A percentile compares a stretch with the other conserved stretches of the same genome.
Evolutionary conservation across 1,140 invertebrate species (phyloP).

Genomic region (Macrobrachium nipponense): DNA sequence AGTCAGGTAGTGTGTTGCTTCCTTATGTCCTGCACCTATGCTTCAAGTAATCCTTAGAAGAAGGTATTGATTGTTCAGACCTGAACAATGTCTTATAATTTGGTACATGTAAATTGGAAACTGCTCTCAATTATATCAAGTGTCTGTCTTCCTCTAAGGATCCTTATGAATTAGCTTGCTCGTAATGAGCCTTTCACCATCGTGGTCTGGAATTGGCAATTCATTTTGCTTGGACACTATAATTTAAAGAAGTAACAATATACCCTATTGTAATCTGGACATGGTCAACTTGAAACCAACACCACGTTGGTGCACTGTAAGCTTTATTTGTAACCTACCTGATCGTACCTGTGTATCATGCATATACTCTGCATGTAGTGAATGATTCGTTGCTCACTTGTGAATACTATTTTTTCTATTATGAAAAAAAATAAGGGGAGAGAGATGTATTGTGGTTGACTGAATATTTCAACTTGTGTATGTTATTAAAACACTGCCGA

Average conservation of each 20-base stretch:
- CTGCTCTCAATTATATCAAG: not conserved
- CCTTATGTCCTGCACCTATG: conserved; percentile 34
- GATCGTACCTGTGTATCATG: conserved; percentile 56
- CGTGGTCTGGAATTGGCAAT: too few relatives aligned
- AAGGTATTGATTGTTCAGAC: conserved; percentile 22
- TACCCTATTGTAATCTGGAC: not conserved
- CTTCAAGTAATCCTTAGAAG: conserved; percentile 26
- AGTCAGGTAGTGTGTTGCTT: conserved; percentile 58
- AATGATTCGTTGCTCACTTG: conserved; percentile 58
- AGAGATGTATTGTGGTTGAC: conserved; percentile 42
- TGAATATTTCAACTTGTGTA: conserved; percentile 27
- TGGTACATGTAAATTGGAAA: not conserved
- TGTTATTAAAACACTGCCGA: conserved; percentile 42
- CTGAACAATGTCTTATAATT: not conserved
- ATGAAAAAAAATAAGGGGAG: conserved; percentile 33
- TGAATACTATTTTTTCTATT: conserved; percentile 60
- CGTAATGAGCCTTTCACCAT: not conserved
- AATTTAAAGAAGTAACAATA: not conserved
- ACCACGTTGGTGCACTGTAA: conserved; percentile 23
- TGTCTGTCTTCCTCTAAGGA: not conserved
- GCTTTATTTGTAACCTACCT: conserved; percentile 51
- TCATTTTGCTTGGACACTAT: too few relatives aligned
- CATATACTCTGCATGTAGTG: conserved; percentile 56
- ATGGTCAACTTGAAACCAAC: not conserved
- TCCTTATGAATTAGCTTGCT: not conserved